Conservation (phyloP, 2,113 vertebrate species). For the Aleadryas rufinucha region DNA sequence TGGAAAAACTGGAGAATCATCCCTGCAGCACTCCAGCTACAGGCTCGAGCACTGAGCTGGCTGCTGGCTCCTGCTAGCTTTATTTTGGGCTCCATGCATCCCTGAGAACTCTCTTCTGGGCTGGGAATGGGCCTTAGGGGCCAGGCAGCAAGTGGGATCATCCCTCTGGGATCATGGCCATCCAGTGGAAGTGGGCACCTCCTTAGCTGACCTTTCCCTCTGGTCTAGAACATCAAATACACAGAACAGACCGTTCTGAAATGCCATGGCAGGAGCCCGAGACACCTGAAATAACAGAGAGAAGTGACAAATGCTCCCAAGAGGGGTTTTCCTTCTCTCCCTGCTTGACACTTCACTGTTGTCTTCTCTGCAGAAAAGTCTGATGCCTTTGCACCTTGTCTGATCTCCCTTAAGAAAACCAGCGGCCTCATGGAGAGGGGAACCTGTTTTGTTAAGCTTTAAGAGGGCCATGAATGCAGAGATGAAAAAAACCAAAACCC, state of each 20-base stretch:
- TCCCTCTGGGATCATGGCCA: background rate
- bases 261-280: background rate
- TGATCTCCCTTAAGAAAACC: background rate
- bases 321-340: background rate
- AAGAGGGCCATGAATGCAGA: background rate
- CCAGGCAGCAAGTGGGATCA: background rate
- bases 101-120: background rate
- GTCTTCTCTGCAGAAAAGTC: background rate
- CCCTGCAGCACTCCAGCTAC: background rate
- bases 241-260: background rate
- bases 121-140: background rate
- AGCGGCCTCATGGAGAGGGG: background rate
- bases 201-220: background rate
- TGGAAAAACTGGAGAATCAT: background rate
- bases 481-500: background rate
- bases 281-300: background rate
- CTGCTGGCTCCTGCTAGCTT: background rate
- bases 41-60: background rate
- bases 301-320: conserved; percentile 10
- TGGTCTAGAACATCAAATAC: background rate
- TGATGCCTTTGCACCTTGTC: background rate
- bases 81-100: background rate
- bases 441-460: background rate
- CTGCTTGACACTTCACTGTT: background rate
- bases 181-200: background rate